These are phyloP conservation scores for Cyaniris semiargus DNA, from an alignment of 2,888 invertebrate genomes.

Conservation along the genomic window DNA sequence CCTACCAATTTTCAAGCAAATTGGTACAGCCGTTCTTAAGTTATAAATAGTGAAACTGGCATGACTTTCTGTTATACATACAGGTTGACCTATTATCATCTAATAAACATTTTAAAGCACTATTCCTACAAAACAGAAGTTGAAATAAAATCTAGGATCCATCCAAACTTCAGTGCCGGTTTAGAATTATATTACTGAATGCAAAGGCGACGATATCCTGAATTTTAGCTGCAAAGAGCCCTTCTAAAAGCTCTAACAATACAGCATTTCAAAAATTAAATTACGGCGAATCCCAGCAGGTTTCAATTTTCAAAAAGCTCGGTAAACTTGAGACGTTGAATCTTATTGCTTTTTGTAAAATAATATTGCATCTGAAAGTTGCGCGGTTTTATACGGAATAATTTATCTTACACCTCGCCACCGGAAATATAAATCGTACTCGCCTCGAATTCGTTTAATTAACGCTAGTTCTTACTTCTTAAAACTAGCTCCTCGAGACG, in stretches of 20 bases:
- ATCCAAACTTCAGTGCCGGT: slow-evolving; percentile 12
- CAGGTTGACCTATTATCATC: too few relatives aligned
- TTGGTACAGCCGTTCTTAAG: too few relatives aligned
- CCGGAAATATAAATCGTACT: slow-evolving; percentile 29
- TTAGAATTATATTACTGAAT: slow-evolving; percentile 40
- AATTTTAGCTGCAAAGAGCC: slow-evolving; percentile 60
- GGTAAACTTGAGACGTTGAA: slow-evolving; percentile 53
- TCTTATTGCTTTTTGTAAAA: slow-evolving; percentile 56
- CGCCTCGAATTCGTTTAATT: slow-evolving; percentile 30
- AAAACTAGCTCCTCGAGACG: slow-evolving; percentile 29
- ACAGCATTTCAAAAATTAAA: slow-evolving; percentile 73
- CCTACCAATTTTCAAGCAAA: too few relatives aligned
- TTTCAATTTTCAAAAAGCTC: slow-evolving; percentile 67
- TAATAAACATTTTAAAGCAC: not conserved
- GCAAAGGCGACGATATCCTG: slow-evolving; percentile 46
- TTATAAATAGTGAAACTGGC: too few relatives aligned
- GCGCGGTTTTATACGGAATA: slow-evolving; percentile 37
- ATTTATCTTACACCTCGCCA: slow-evolving; percentile 35
- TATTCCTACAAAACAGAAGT: not conserved
- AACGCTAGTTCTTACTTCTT: slow-evolving; percentile 30
- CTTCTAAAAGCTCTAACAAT: slow-evolving; percentile 61
- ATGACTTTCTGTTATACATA: too few relatives aligned
- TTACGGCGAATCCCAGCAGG: slow-evolving; percentile 66
- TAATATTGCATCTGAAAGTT: slow-evolving; percentile 53
- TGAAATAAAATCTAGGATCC: not conserved